phyloP scores from a whole-genome alignment of 2,113 vertebrate species.

The Gadus chalcogrammus region DNA sequence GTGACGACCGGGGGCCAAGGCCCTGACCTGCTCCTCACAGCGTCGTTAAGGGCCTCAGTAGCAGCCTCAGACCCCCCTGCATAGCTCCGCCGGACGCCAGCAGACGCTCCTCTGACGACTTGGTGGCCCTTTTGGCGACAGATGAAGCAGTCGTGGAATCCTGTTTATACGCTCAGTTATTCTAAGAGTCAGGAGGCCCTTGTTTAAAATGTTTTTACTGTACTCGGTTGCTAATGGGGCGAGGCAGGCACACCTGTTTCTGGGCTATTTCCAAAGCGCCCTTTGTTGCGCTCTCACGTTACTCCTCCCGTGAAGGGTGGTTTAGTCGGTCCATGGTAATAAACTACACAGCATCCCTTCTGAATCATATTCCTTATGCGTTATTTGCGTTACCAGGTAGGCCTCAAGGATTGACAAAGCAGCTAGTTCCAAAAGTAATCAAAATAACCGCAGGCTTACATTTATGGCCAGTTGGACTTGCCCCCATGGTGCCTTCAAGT shows the following conservation, averaged over 20 bases:
- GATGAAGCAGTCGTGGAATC: not conserved
- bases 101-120: not conserved
- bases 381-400: conserved; percentile 8
- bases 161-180: conserved; percentile 9
- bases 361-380: not conserved
- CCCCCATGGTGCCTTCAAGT: conserved; percentile 1
- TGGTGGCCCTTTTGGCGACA: not conserved
- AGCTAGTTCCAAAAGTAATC: not conserved
- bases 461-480: conserved; percentile 22
- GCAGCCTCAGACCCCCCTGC: no score
- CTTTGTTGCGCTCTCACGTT: conserved; percentile 44
- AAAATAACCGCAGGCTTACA: conserved; percentile 29
- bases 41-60: not conserved
- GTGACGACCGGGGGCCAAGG: conserved; percentile 1
- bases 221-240: conserved; percentile 39
- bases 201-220: conserved; percentile 48
- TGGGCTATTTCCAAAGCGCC: conserved; percentile 48
- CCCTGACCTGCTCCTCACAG: conserved; percentile 14
- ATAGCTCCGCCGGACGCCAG: not conserved
- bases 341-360: not conserved
- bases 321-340: conserved; percentile 14
- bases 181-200: conserved; percentile 11
- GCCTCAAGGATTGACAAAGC: no score
- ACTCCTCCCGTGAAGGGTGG: conserved; percentile 29
- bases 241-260: conserved; percentile 57